phyloP scores from a whole-genome alignment of 2,113 vertebrate species.

The Lontra canadensis region DNA sequence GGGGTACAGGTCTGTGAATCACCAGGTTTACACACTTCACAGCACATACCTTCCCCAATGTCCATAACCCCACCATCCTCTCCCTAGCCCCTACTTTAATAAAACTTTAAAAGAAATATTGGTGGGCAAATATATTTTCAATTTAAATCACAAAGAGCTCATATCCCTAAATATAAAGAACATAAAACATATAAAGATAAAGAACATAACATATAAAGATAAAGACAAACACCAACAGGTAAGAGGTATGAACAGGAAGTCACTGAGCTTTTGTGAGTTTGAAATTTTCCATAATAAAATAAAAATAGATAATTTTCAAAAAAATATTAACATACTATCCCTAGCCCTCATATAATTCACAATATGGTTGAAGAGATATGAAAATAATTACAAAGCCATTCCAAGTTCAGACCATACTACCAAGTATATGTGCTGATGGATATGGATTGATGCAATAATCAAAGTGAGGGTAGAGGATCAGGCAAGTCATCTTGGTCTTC shows the following conservation, averaged over 20 bases:
- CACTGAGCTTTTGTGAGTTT: not conserved
- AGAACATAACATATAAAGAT: constrained; percentile 7
- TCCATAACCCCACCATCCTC: too few relatives aligned
- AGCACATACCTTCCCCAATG: too few relatives aligned
- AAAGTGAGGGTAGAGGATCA: not conserved
- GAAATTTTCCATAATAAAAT: constrained; percentile 32
- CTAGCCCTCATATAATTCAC: not conserved
- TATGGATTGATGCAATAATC: not conserved
- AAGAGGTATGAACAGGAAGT: not conserved
- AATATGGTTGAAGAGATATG: not conserved
- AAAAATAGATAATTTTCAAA: not conserved
- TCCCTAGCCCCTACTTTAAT: not conserved
- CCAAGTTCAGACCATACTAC: not conserved
- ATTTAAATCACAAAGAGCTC: not conserved
- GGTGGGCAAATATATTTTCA: constrained; percentile 19
- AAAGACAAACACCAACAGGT: constrained; percentile 36
- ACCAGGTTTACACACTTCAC: too few relatives aligned
- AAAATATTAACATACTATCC: not conserved
- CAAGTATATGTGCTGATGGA: not conserved
- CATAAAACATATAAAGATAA: not conserved
- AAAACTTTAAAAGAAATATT: constrained; percentile 15
- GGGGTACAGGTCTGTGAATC: too few relatives aligned
- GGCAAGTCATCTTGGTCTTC: not conserved
- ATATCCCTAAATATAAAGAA: constrained; percentile 24
- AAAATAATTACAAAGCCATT: not conserved